phyloP scores from a whole-genome alignment of 2,113 vertebrate species.

The Rostratula benghalensis region DNA sequence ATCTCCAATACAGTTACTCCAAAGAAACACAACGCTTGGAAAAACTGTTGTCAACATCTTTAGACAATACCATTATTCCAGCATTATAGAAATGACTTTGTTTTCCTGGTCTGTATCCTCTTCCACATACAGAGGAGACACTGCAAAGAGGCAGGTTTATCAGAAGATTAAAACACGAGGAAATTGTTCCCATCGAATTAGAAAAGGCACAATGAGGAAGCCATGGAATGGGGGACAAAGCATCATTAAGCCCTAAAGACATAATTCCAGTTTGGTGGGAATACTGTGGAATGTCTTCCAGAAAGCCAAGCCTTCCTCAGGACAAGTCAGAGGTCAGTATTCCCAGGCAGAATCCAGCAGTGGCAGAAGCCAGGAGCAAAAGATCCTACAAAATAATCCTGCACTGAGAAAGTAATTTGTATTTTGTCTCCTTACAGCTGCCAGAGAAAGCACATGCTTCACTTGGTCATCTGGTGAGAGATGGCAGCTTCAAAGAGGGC shows the following conservation, averaged over 20 bases:
- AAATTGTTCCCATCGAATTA: background rate
- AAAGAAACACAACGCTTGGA: background rate
- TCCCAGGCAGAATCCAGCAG: background rate
- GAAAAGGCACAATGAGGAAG: background rate
- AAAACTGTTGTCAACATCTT: background rate
- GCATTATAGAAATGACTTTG: background rate
- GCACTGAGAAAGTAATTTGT: background rate
- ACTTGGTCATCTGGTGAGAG: no score
- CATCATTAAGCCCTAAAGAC: background rate
- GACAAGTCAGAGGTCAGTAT: background rate
- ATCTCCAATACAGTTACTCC: constrained; percentile 17
- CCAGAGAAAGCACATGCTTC: background rate
- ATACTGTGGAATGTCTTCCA: background rate
- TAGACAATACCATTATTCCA: background rate
- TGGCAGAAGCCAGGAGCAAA: no score
- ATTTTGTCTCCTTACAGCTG: background rate
- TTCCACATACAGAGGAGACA: background rate
- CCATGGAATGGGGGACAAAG: background rate
- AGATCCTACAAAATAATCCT: background rate
- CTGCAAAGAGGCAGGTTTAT: background rate
- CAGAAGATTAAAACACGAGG: background rate
- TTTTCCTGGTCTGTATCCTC: constrained; percentile 1
- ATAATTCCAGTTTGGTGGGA: background rate
- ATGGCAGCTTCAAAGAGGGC: background rate
- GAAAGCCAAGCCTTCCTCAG: background rate